These are phyloP conservation scores for Sturnus vulgaris DNA, from an alignment of 2,113 vertebrate genomes.

Conservation along the genomic window DNA sequence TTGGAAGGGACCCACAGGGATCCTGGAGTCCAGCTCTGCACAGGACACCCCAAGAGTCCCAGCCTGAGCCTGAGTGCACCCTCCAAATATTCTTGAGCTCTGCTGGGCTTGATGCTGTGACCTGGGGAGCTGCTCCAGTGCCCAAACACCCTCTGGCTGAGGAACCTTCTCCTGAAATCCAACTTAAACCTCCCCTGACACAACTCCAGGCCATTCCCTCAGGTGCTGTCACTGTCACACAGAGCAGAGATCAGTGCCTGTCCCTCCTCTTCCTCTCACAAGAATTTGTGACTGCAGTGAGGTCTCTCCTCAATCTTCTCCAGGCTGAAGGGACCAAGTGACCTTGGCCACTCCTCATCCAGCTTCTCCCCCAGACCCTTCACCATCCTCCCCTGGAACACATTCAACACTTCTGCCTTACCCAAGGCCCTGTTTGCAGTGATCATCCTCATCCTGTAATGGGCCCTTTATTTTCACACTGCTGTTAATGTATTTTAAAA, in stretches of 20 bases:
- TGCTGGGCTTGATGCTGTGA: neutral
- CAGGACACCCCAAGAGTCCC: too few species aligned
- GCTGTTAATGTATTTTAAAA: neutral
- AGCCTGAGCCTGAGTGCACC: rapidly evolving
- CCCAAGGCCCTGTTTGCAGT: neutral
- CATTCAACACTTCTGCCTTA: neutral
- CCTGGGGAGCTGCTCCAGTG: neutral
- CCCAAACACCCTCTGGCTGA: neutral
- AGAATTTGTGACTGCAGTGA: neutral
- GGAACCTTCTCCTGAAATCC: neutral
- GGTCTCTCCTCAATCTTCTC: neutral
- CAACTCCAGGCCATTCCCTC: neutral
- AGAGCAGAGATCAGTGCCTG: neutral
- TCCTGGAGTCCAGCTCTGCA: neutral
- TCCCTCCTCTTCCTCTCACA: neutral
- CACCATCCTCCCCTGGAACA: neutral
- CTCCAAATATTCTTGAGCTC: rapidly evolving
- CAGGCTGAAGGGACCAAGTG: neutral
- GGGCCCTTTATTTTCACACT: neutral
- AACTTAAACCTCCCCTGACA: neutral
- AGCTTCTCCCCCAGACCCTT: neutral
- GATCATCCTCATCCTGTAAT: neutral
- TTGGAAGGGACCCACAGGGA: neutral
- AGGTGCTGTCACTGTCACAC: neutral
- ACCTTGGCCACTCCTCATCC: neutral